A percentile compares a stretch with the other conserved stretches of the same genome.
These are phyloP conservation scores for Eugnorisma glareosa DNA, from an alignment of 2,888 invertebrate genomes.

Conservation along the genomic window DNA sequence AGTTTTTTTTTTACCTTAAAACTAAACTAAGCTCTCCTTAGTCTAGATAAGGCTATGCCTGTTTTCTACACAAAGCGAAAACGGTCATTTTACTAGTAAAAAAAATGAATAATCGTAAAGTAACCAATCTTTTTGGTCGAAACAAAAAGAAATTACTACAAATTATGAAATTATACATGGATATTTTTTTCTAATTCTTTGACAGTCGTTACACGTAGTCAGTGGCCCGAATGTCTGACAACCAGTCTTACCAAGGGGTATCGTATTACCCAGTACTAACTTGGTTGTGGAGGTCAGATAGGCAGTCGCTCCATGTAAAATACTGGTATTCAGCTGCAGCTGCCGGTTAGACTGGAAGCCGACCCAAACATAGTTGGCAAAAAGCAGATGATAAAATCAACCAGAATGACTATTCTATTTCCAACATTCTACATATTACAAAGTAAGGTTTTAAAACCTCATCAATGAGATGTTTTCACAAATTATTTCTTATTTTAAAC, in stretches of 20 bases:
- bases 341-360: not conserved
- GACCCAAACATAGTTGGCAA: not conserved
- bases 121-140: conserved; percentile 55
- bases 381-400: not conserved
- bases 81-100: not conserved
- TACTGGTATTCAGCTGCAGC: not conserved
- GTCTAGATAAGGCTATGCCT: conserved; percentile 38
- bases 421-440: conserved; percentile 30
- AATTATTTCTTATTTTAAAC: conserved; percentile 21
- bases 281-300: not conserved
- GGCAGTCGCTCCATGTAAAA: not conserved
- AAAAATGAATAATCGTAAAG: conserved; percentile 8
- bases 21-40: conserved; percentile 51
- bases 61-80: not conserved
- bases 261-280: not conserved
- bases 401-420: not conserved
- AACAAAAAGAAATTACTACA: conserved; percentile 63
- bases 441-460: not conserved
- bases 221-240: too few relatives aligned
- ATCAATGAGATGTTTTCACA: conserved; percentile 22
- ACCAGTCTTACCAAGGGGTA: too few relatives aligned
- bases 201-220: too few relatives aligned
- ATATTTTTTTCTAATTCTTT: not conserved
- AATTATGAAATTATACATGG: not conserved
- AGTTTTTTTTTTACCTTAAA: conserved; percentile 28